A percentile compares a stretch with the other conserved stretches of the same genome.
phyloP scores from a whole-genome alignment of 2,113 vertebrate species.

The Dolichallabes microphthalmus region DNA sequence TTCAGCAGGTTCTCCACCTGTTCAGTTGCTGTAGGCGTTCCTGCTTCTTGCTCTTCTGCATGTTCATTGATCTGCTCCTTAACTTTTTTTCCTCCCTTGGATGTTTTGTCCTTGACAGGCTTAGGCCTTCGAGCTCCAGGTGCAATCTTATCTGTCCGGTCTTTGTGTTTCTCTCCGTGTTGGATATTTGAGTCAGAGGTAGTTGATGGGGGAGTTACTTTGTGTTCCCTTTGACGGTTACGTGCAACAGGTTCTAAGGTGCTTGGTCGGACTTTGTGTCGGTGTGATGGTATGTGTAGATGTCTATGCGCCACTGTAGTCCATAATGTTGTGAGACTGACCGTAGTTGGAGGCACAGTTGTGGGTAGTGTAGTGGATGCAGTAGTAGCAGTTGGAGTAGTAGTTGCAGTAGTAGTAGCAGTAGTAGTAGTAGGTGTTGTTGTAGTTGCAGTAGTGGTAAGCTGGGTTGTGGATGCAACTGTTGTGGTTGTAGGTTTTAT shows the following conservation, averaged over 20 bases:
- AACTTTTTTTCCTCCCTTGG: conserved; percentile 53
- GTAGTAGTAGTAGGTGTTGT: neutral
- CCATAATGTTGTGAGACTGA: conserved; percentile 41
- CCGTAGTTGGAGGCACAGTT: conserved; percentile 33
- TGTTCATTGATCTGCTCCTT: conserved; percentile 43
- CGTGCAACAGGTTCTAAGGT: conserved; percentile 56
- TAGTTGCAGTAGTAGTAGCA: conserved; percentile 8
- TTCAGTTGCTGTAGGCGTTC: conserved; percentile 57
- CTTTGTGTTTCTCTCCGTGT: conserved; percentile 68
- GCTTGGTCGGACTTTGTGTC: conserved; percentile 9
- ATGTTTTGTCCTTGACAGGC: conserved; percentile 30
- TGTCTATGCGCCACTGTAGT: conserved; percentile 19
- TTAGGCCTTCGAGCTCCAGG: conserved; percentile 19
- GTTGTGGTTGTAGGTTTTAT: conserved; percentile 34
- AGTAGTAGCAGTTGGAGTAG: conserved; percentile 27
- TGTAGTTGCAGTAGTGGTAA: neutral
- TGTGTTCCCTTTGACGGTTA: conserved; percentile 66
- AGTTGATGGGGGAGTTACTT: conserved; percentile 49
- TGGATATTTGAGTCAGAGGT: conserved; percentile 60
- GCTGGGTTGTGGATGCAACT: conserved; percentile 12
- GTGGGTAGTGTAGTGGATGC: conserved; percentile 6
- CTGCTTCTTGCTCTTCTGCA: conserved; percentile 11
- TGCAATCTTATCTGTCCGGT: conserved; percentile 60
- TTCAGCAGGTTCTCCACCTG: conserved; percentile 52
- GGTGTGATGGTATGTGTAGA: neutral